Base-by-base conservation (phyloP, 2,888 invertebrate species). In the Abscondita cerata region DNA sequence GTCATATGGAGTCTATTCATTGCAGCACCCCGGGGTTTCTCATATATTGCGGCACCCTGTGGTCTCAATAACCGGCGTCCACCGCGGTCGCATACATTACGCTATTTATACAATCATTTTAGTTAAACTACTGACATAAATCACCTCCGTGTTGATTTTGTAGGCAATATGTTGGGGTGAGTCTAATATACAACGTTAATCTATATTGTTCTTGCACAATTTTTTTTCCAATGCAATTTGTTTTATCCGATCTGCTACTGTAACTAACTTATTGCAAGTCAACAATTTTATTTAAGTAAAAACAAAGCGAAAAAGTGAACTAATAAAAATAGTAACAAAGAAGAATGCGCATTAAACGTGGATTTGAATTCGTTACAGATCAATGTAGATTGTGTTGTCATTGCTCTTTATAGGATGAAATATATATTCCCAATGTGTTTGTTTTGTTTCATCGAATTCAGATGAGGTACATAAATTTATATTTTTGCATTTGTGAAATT, bases 321-420 rank as follows among this genome's bases (percentile, higher is more conserved):
- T 4, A 4, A 25, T 25, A 25, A 25, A 25, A 54, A 54, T 54
- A 34, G 44, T 2, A 31, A 51, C 72, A 69, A 68, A 66, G 66
- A 69, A 69, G 72, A 68, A 72, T 72, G 72, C 72, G 67, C 65
- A 62, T 60, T 64, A 69, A 69, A 68, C 67, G 64, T 56, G 72
- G 74, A 74, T 74, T 74, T 71, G 64, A 61, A 59, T 66, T 65
- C 64, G 66, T 73, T 72, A 70, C 73, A 73, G 72, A 72, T 74
- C 72, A 70, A 69, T 67, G 66, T 67, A 69, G 72, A 73, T 73
- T 73, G 68, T 59, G 68, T 69, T 73, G 72, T 73, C 72, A 72
- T 70, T 72, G 63, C 67, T 51, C 50, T 57, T 50, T 52, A 57
- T 52, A 52, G 33, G 50, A 62, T 57, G 61, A 65, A 65, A 53